Evolutionary conservation across 2,888 invertebrate genomes (phyloP), one percentile per base, ranked within the genome.

Genomic region (Panzeria rudis): DNA sequence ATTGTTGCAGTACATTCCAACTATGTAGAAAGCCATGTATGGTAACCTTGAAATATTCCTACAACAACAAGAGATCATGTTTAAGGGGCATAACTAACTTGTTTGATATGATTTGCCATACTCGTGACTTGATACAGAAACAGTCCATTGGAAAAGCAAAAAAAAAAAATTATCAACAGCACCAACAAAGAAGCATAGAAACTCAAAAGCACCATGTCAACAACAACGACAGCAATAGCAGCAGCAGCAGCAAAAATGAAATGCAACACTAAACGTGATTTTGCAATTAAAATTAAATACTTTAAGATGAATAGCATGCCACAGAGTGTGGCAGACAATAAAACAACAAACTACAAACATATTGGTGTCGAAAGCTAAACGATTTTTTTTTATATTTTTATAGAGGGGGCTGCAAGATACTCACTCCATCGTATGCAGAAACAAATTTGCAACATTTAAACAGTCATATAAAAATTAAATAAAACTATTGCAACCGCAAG

Each of bases 201-300:
- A 25, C 44, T 35, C 9, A 47, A 47, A 62, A 73, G 25, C 75
- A 76, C 29, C 35, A 73, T 32, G 17, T 35, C 78, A 79, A n/a
- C 56, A 59, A 44, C 56, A 56, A 25, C 13, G 52, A 62, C 78
- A 35, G 8, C 78, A 75, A n/a, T 50, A 52, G 32, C 56, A 56
- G 3, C 13, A 38, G 47, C 41, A 38, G 20, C 38, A 38, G n/a
- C 20, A 47, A 44, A 32, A 64, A 41, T 44, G 54, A 47, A 71
- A 50, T 25, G 62, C 69, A 69, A 76, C 68, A 61, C 80, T 52
- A 79, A 85, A 85, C 85, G 85, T 85, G 85, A 82, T 82, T 73
- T 85, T 73, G 75, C 85, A 85, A 85, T 85, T 85, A 85, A 85
- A 85, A 85, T 78, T 79, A 82, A 85, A 85, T 79, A 66, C 75